Evolutionary conservation across 2,888 invertebrate species (phyloP), one percentile per base, ranked within the genome.

Genomic region (Meghimatium bilineatum): DNA sequence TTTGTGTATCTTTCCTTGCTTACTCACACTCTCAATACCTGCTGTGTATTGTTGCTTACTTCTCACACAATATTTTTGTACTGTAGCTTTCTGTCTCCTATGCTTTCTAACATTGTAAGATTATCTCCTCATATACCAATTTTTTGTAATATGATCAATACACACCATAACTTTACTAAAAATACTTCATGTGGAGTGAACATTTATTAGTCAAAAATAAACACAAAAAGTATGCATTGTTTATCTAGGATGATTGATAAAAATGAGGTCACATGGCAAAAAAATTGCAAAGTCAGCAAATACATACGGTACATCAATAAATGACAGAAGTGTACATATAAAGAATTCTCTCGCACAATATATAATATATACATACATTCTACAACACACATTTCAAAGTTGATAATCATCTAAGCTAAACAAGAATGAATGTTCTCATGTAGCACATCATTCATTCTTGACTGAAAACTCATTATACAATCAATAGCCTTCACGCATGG

Each of bases 101-200:
- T 26, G 12, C n/a, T n/a, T n/a, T 49, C 44, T n/a, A n/a, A n/a
- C n/a, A 44, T 8, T 44, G 44, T 44, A 12, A 44, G 6, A 8
- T 44, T 44, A 5, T 44, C 44, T 44, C 44, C 44, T 44, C 44
- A 44, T 17, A 23, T 56, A 3, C 56, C 17, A 20, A 3, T 56
- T 56, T 56, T 17, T 12, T 17, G 17, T 17, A 23, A 8, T 56
- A 20, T 56, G 56, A 20, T 56, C 17, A 56, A 14, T 56, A 23
- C 20, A 63, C 12, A 63, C 6, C 1, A 63, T n/a, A 63, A n/a
- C 29, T 63, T 63, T n/a, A n/a, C 63, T n/a, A 6, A n/a, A 6
- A 63, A 63, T 26, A 63, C 6, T 63, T 26, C 5, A 38, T 72
- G 72, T 72, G 72, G 72, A 72, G 29, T 49, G 49, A 72, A 72